Base-by-base conservation (phyloP, 1,140 invertebrate genomes). In the Mizuhopecten yessoensis region DNA sequence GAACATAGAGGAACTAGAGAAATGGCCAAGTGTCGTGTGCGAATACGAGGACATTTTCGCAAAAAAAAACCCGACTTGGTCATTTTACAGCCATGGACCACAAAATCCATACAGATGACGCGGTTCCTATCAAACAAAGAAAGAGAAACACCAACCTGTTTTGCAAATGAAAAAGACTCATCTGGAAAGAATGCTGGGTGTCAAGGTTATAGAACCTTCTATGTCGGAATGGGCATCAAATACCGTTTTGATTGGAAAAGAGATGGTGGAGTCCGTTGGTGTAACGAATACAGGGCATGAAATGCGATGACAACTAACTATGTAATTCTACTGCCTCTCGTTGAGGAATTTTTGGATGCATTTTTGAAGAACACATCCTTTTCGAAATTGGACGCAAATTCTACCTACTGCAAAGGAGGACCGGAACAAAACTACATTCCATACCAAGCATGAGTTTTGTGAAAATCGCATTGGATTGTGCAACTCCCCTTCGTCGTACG, bases 341-440 rank as follows among this genome's bases (percentile, higher is more conserved):
- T 92, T 3, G 89, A 90, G 11, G 89, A 92, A 10, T 92, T 89
- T 89, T 15, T 90, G n/a, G 91, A 92, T 33, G 49, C 88, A 7
- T 34, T 90, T 34, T 7, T 87, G 3, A 75, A 87, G 3, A 90
- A 87, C 75, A 34, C 15, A 0, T 90, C 33, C 34, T 92, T 87
- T 34, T 90, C 88, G 0, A 92, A 92, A 34, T 36, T 92, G 11
- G 90, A 91, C 23, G 90, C 90, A 0, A 91, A 88, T 86, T 36
- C 45, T 7, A 87, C 88, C 5, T 91, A 92, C 34, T 92, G 87
- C 33, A 89, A 92, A 87, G 11, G 36, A 87, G 33, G 88, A 91
- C 34, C 9, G 75, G 39, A 87, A 87, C 33, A 89, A 91, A 89
- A 89, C 90, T 1, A 88, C 90, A 5, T n/a, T n/a, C n/a, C n/a